Percentiles rank a stretch among this genome's conserved stretches.
Evolutionary conservation across 2,113 vertebrate genomes (phyloP).

Genomic region (Oryzias celebensis): DNA sequence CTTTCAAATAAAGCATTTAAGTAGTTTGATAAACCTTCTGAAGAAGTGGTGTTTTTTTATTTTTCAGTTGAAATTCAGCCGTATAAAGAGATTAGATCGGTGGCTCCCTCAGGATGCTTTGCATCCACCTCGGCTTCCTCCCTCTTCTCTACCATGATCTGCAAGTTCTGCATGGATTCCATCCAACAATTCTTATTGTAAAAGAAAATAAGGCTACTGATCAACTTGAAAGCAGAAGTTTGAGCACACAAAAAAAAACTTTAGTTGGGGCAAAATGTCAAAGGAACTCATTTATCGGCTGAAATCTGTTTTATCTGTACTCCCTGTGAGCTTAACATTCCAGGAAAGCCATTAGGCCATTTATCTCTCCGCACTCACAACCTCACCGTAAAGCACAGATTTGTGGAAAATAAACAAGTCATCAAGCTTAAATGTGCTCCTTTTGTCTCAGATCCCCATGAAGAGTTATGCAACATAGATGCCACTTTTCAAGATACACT

Average conservation of each 20-base stretch:
- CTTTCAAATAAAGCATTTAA: too few relatives aligned
- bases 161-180: too few relatives aligned
- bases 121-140: too few relatives aligned
- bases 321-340: slow-evolving; percentile 66
- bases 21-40: too few relatives aligned
- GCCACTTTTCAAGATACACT: slow-evolving; percentile 25
- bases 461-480: slow-evolving; percentile 42
- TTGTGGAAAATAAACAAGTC: slow-evolving; percentile 63
- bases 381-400: slow-evolving; percentile 42
- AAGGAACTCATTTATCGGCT: slow-evolving; percentile 34
- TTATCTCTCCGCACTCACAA: slow-evolving; percentile 62
- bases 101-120: too few relatives aligned
- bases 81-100: too few relatives aligned
- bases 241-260: slow-evolving; percentile 17
- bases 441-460: slow-evolving; percentile 33
- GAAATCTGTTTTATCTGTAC: slow-evolving; percentile 53
- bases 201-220: too few relatives aligned
- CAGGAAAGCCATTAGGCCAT: slow-evolving; percentile 71
- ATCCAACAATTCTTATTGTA: too few relatives aligned
- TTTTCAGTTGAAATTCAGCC: too few relatives aligned
- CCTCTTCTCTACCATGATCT: too few relatives aligned
- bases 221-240: neutral
- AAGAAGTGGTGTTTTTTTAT: too few relatives aligned
- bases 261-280: neutral
- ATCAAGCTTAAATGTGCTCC: slow-evolving; percentile 42